Conservation (phyloP, 2,113 vertebrate genomes). For the Oenanthe melanoleuca region DNA sequence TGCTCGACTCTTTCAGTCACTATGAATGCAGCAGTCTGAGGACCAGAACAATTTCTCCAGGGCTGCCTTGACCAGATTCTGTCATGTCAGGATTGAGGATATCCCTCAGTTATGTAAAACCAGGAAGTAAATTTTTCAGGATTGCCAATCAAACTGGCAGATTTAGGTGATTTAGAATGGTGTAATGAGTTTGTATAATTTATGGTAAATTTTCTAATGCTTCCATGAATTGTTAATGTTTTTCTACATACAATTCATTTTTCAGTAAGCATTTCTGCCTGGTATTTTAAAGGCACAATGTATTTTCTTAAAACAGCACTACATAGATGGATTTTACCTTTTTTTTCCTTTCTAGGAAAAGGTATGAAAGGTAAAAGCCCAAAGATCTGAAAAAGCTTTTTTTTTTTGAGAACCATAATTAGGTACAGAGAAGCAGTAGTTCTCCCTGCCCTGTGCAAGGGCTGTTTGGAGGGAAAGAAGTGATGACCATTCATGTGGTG, state of each 20-base stretch:
- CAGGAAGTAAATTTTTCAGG: neutral
- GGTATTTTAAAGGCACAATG: neutral
- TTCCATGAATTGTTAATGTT: neutral
- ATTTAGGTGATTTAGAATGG: neutral
- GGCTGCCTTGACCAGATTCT: neutral
- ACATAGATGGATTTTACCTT: neutral
- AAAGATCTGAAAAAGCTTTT: neutral
- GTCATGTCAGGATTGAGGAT: neutral
- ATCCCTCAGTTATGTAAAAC: neutral
- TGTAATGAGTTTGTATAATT: neutral
- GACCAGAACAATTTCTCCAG: neutral
- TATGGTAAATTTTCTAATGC: neutral
- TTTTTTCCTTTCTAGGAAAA: neutral
- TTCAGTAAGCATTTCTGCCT: neutral
- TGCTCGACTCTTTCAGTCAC: neutral
- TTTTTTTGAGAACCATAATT: neutral
- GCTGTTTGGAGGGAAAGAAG: neutral
- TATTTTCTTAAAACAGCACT: neutral
- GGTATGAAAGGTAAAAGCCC: neutral
- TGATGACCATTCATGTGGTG: neutral
- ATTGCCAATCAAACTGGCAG: neutral
- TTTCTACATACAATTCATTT: neutral
- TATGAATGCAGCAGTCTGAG: neutral
- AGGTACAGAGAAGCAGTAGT: neutral
- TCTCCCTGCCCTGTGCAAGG: neutral